Base-by-base conservation (phyloP, 1,140 invertebrate species). In the Micrasema minimum region DNA sequence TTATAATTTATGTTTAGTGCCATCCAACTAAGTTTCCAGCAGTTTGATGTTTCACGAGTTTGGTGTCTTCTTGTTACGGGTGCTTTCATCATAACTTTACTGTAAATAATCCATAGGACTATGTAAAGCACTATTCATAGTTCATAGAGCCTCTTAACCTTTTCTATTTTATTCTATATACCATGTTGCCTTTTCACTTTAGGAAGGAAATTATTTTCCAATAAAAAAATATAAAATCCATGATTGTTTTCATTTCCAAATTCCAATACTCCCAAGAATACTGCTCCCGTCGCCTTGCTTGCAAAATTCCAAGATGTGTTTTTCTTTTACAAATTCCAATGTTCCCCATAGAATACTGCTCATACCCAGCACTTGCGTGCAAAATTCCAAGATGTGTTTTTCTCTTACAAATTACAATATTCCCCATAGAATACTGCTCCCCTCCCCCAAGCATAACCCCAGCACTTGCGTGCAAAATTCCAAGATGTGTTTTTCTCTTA, bases 141-240 rank as follows among this genome's bases (percentile, higher is more conserved):
- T 71, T 71, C 57, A 69, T 69, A 69, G 69, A 69, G 55, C 61
- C 73, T 71, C 72, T 75, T 69, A 75, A 75, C 62, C 51, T 72
- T 75, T 75, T 72, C 69, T 75, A 75, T 75, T 75, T 75, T 75
- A 72, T 75, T 75, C 66, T 75, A 75, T 71, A 74, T 72, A 75
- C 73, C 73, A 75, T 75, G 73, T 72, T 75, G 73, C 73, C 73
- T 75, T 75, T 75, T 72, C 70, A 75, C 65, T 75, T 53, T 72
- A 73, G 66, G 66, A 75, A 75, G 73, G 73, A 75, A 75, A 61
- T 43, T 75, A 69, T 72, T 75, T 75, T 75, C 73, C 73, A 75
- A 72, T 75, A 75, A 72, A 72, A 75, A 69, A 66, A 74, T 66
- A 66, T 14, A 65, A 69, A 65, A 68, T 51, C 66, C 11, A 38